A percentile compares a stretch with the other conserved stretches of the same genome.
These are phyloP conservation scores for Drosophila biarmipes DNA, from an alignment of 1,140 invertebrate genomes.

Conservation along the genomic window DNA sequence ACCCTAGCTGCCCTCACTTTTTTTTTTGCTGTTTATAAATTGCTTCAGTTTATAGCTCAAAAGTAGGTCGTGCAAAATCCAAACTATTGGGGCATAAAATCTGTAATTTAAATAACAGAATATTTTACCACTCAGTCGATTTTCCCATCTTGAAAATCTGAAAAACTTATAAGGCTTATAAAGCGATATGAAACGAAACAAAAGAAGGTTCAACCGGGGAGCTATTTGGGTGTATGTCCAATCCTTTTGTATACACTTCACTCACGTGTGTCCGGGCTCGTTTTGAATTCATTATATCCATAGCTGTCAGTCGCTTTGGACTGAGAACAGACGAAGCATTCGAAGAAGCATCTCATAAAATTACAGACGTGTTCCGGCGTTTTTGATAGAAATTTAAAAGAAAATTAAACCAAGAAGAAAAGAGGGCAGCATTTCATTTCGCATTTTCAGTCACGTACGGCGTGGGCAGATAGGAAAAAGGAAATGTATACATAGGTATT, in stretches of 20 bases:
- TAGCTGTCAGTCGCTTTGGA: constrained; percentile 12
- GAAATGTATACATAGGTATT: background rate
- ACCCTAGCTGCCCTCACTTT: no score
- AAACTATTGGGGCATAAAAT: no score
- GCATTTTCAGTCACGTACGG: constrained; percentile 63
- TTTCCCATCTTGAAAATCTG: no score
- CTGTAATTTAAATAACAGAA: no score
- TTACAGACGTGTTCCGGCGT: constrained; percentile 55
- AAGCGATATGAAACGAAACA: background rate
- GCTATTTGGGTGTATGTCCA: constrained; percentile 1
- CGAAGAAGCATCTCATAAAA: constrained; percentile 44
- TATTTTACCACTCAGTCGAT: no score
- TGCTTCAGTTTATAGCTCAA: no score
- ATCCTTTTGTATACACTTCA: constrained; percentile 28
- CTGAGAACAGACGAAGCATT: constrained; percentile 6
- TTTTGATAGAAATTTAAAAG: constrained; percentile 57
- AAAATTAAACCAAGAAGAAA: constrained; percentile 49
- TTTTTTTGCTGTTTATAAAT: no score
- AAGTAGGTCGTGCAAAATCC: no score
- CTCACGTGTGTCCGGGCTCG: constrained; percentile 4
- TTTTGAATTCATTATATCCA: constrained; percentile 24
- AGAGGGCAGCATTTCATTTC: constrained; percentile 36
- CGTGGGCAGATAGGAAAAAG: constrained; percentile 8
- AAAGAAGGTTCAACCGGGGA: background rate
- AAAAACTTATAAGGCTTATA: no score